Evolutionary conservation across 1,140 invertebrate genomes (phyloP), one percentile per base, ranked within the genome.

Genomic region (Drosophila elegans): DNA sequence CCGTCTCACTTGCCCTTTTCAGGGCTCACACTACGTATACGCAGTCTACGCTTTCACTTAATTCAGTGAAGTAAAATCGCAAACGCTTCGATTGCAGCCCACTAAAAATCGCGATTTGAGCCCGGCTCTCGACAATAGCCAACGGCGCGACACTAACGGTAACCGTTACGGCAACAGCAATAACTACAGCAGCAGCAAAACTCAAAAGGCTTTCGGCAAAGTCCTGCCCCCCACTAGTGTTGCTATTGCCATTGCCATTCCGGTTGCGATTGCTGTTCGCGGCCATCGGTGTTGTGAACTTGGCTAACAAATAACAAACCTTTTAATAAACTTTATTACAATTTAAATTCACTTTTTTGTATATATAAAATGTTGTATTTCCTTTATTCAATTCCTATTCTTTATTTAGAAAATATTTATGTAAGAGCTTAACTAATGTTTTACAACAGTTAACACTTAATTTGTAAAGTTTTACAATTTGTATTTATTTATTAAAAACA

Each of bases 31-130:
- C 9, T 62, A 66, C 78, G 82, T 79, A 82, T 82, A 76, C 83
- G 78, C 66, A 88, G 69, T 72, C 59, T 49, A 36, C 32, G 59
- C 46, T 41, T 27, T 42, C 71, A 82, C 78, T 73, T 82, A 68
- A 78, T 86, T 57, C 78, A 79, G 66, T 57, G 51, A 41, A 61
- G 69, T 68, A 66, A 81, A 78, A 78, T 86, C 53, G 54, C 53
- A 57, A 76, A n/a, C 56, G 64, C 25, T 76, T 75, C 73, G 62
- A 76, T 68, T 55, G 71, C 48, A 45, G 41, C 16, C 61, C 74
- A 77, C 45, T 78, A 71, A 77, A 77, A 71, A 71, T 62, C 66
- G 74, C 74, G 73, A 73, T 74, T 74, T 46, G 34, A 72, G 52
- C 67, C 32, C 34, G 32, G 21, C 34, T 53, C 60, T 71, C 55